Conservation (phyloP, 2,888 invertebrate genomes). For the Dolichomitus sp. region DNA sequence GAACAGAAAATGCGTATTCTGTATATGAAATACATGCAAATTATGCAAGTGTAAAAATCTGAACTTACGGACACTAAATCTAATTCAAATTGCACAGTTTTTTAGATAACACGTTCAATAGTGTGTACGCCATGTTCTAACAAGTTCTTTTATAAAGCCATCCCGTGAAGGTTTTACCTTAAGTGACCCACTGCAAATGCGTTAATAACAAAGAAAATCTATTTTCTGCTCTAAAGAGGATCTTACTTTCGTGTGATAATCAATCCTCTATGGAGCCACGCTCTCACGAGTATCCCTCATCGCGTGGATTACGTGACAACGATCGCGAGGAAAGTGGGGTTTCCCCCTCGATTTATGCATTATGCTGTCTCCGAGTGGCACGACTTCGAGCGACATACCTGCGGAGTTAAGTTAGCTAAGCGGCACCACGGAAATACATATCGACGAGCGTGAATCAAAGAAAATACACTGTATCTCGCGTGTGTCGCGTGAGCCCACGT, state of each 20-base stretch:
- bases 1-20: too few relatives aligned
- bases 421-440: slow-evolving; percentile 56
- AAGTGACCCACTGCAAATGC: background rate
- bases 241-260: slow-evolving; percentile 2
- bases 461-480: slow-evolving; percentile 34
- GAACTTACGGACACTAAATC: too few relatives aligned
- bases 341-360: slow-evolving; percentile 12
- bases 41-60: too few relatives aligned
- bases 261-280: slow-evolving; percentile 15
- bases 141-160: too few relatives aligned
- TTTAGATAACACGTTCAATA: too few relatives aligned
- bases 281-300: slow-evolving; percentile 11
- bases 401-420: slow-evolving; percentile 22
- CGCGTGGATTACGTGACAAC: slow-evolving; percentile 31
- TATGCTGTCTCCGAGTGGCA: slow-evolving; percentile 20
- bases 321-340: background rate
- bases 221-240: background rate
- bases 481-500: slow-evolving; percentile 54
- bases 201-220: background rate
- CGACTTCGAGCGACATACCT: slow-evolving; percentile 21
- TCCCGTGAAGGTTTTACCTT: too few relatives aligned
- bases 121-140: too few relatives aligned
- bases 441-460: slow-evolving; percentile 47
- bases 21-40: too few relatives aligned
- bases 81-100: too few relatives aligned